Evolutionary conservation across 2,888 invertebrate genomes (phyloP), one percentile per base, ranked within the genome.

Genomic region (Plemyria rubiginata): DNA sequence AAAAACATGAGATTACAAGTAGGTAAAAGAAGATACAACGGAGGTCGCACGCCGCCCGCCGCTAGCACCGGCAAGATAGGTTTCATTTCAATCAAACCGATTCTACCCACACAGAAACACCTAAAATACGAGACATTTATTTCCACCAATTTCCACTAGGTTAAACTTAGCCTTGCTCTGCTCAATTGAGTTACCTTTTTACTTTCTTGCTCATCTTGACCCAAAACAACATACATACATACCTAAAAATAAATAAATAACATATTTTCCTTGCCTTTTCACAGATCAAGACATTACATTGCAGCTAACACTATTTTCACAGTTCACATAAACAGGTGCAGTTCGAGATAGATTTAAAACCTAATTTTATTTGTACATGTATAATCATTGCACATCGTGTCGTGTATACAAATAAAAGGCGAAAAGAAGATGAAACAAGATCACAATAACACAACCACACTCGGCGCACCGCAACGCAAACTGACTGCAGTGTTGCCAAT

Each of bases 391-490:
- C 81, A 81, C 80, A 77, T 78, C 78, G 81, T 73, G 70, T 78
- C 77, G 81, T 73, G 70, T 59, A 66, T 50, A 65, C 80, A 76
- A 70, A 70, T 72, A 60, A 3, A 32, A 11, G 11, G 3, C 11
- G 69, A 68, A 78, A 86, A 83, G n/a, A n/a, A n/a, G n/a, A n/a
- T n/a, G n/a, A n/a, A n/a, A n/a, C n/a, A n/a, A n/a, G n/a, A n/a
- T n/a, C n/a, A n/a, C 75, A 79, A 84, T 83, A 82, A 85, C 86
- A 86, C 87, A 72, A 82, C 84, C 86, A 70, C 71, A 73, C 79
- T 72, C 72, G 61, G 65, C 69, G 70, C 75, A 76, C 72, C 67
- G 70, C 72, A 66, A 72, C 68, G 70, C 72, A 66, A 72, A 69
- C 71, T 85, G 83, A 84, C n/a, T n/a, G n/a, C n/a, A n/a, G n/a